phyloP scores from a whole-genome alignment of 2,888 invertebrate species.

The Candidula unifasciata region DNA sequence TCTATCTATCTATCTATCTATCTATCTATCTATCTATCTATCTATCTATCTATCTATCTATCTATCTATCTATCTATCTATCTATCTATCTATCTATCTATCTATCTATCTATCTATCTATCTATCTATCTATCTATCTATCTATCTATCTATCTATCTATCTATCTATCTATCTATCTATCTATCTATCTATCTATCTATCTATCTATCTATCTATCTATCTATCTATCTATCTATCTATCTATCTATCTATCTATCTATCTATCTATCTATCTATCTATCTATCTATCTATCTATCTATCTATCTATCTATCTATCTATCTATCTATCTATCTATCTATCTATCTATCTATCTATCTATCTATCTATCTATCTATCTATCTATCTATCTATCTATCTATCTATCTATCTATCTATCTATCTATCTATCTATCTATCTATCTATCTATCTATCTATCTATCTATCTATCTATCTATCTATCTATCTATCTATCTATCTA shows the following conservation, averaged over 20 bases:
- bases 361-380: slow-evolving; percentile 3
- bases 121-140: no score
- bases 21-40: slow-evolving; percentile 7
- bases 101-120: not conserved
- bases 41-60: not conserved
- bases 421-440: no score
- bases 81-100: slow-evolving; percentile 25
- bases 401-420: not conserved
- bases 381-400: slow-evolving; percentile 15
- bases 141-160: no score
- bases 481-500: not conserved
- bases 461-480: not conserved
- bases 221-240: not conserved
- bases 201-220: not conserved
- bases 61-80: not conserved
- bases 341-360: slow-evolving; percentile 30
- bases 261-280: slow-evolving; percentile 6
- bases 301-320: slow-evolving; percentile 14
- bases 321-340: slow-evolving; percentile 4
- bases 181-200: slow-evolving; percentile 25
- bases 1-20: not conserved
- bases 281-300: slow-evolving; percentile 24
- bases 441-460: not conserved
- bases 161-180: not conserved
- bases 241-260: not conserved